phyloP scores from a whole-genome alignment of 2,113 vertebrate species.

The Myotis brandtii region DNA sequence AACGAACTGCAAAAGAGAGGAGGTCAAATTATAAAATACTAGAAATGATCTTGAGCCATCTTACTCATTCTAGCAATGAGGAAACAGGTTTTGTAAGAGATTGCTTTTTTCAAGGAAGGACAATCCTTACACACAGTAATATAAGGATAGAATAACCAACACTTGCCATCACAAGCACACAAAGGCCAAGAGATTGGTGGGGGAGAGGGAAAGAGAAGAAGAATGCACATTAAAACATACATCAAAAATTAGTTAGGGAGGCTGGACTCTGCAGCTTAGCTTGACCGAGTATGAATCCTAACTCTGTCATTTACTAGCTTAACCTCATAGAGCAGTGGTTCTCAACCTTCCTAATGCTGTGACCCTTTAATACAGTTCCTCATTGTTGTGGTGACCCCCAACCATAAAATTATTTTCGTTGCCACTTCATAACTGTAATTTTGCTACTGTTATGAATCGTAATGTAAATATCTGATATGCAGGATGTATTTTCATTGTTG shows the following conservation, averaged over 20 bases:
- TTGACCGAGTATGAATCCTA: neutral
- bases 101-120: constrained; percentile 38
- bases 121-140: neutral
- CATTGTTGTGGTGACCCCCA: no score
- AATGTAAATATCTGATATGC: no score
- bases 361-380: no score
- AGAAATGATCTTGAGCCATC: neutral
- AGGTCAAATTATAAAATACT: constrained; percentile 44
- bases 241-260: neutral
- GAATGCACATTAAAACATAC: neutral
- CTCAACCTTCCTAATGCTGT: no score
- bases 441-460: no score
- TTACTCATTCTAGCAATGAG: neutral
- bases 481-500: no score
- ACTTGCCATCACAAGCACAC: neutral
- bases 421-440: no score
- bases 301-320: neutral
- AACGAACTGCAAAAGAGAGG: neutral
- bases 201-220: neutral
- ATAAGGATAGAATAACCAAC: neutral
- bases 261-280: neutral
- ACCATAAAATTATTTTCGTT: no score
- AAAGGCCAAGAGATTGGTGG: neutral
- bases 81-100: neutral
- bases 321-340: neutral